phyloP scores from a whole-genome alignment of 1,140 invertebrate genomes.

The Varroa destructor region DNA sequence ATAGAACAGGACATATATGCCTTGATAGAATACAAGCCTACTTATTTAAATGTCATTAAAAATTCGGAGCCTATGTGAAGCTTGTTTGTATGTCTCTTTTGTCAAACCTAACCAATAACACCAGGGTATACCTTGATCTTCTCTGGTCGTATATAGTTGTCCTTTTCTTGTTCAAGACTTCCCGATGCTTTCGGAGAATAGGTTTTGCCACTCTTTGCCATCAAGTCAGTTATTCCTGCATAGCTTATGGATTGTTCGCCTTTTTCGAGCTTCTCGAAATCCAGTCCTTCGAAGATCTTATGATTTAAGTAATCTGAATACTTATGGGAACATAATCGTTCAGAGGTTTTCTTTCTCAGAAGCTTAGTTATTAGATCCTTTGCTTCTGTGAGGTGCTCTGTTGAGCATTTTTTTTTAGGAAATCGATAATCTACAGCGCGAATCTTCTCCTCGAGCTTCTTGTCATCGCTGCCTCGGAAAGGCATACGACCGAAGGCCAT shows the following conservation, averaged over 20 bases:
- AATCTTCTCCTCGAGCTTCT: constrained; percentile 20
- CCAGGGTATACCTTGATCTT: no score
- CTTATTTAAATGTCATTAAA: no score
- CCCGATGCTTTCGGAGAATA: not conserved
- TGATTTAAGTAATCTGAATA: no score
- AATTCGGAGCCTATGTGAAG: no score
- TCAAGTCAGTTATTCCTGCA: no score
- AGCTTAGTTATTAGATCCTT: constrained; percentile 2
- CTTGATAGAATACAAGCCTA: not conserved
- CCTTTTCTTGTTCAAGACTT: not conserved
- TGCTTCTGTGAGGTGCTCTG: not conserved
- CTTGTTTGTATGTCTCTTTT: no score
- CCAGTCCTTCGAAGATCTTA: no score
- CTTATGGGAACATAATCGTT: not conserved
- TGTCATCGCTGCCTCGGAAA: constrained; percentile 10
- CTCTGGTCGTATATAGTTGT: not conserved
- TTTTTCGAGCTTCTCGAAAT: no score
- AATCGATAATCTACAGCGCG: constrained; percentile 10
- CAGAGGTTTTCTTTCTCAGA: constrained; percentile 9
- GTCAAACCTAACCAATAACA: no score
- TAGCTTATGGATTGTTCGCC: no score
- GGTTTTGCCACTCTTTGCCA: not conserved
- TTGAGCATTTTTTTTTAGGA: not conserved
- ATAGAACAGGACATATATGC: not conserved
- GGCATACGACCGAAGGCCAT: constrained; percentile 3